Conservation (phyloP, 1,140 invertebrate genomes). For the Nylanderia fulva region DNA sequence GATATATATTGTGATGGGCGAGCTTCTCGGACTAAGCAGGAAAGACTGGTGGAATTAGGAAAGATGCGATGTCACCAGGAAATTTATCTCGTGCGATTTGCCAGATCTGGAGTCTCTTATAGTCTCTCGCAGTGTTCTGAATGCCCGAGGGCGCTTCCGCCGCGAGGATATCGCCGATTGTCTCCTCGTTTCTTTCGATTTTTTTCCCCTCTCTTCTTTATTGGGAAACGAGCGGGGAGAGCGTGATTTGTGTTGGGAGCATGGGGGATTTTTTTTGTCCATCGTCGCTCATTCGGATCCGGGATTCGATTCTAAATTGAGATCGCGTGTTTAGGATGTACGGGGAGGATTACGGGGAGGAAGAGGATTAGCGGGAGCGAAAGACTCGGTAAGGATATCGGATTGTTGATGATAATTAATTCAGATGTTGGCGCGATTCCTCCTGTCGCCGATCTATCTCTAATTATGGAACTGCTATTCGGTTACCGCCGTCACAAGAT, state of each 20-base stretch:
- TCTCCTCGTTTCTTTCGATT: constrained; percentile 49
- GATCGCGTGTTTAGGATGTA: constrained; percentile 55
- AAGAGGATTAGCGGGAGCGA: constrained; percentile 44
- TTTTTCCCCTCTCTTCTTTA: constrained; percentile 25
- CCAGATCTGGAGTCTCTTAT: constrained; percentile 65
- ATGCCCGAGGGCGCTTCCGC: constrained; percentile 52
- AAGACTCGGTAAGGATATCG: constrained; percentile 6
- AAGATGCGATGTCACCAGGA: constrained; percentile 68
- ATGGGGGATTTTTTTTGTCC: constrained; percentile 34
- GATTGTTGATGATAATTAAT: constrained; percentile 53
- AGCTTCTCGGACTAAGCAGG: constrained; percentile 6
- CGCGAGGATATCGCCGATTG: constrained; percentile 62
- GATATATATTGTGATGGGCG: background rate
- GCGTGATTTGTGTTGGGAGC: constrained; percentile 46
- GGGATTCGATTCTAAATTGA: constrained; percentile 56
- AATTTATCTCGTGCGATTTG: constrained; percentile 83
- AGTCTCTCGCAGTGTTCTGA: constrained; percentile 23
- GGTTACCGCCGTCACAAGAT: constrained; percentile 13
- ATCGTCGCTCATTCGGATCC: constrained; percentile 29
- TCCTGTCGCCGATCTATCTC: background rate
- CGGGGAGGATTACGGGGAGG: constrained; percentile 48
- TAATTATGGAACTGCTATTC: constrained; percentile 27
- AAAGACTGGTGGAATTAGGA: constrained; percentile 50
- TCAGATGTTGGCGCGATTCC: constrained; percentile 10
- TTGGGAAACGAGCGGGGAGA: constrained; percentile 8